These are phyloP conservation scores for Magallana angulata DNA, from an alignment of 1,140 invertebrate species.

Conservation along the genomic window DNA sequence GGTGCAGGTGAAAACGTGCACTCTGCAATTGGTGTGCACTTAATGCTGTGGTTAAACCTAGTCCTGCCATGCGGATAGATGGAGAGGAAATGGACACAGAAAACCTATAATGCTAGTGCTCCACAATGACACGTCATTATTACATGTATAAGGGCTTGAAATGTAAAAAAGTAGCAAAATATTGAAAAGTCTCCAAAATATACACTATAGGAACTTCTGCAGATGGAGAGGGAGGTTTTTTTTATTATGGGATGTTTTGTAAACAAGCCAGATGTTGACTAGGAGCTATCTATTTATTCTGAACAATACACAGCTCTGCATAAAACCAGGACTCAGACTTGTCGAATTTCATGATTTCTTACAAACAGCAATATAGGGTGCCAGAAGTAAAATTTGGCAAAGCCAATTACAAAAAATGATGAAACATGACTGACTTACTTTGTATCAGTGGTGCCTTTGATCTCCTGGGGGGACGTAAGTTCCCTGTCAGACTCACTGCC, in stretches of 20 bases:
- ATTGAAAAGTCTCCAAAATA: not conserved
- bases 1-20: conserved; percentile 1
- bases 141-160: not conserved
- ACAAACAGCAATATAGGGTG: not conserved
- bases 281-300: not conserved
- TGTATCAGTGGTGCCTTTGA: not conserved
- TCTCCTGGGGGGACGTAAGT: not conserved
- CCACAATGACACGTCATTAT: too few species aligned
- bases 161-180: not conserved
- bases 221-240: too few species aligned
- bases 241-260: not conserved
- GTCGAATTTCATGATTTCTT: not conserved
- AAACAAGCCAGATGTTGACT: not conserved
- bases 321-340: not conserved
- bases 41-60: not conserved
- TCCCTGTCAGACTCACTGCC: not conserved
- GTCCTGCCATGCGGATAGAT: not conserved
- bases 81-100: not conserved
- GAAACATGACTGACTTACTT: not conserved
- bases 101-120: too few species aligned
- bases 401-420: conserved; percentile 2
- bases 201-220: not conserved
- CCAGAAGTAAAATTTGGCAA: conserved; percentile 19
- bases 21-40: not conserved
- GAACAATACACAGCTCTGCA: not conserved